Evolutionary conservation across 2,797 vertebrate species (phyloP).

Genomic region (Synaphobranchus kaupii): DNA sequence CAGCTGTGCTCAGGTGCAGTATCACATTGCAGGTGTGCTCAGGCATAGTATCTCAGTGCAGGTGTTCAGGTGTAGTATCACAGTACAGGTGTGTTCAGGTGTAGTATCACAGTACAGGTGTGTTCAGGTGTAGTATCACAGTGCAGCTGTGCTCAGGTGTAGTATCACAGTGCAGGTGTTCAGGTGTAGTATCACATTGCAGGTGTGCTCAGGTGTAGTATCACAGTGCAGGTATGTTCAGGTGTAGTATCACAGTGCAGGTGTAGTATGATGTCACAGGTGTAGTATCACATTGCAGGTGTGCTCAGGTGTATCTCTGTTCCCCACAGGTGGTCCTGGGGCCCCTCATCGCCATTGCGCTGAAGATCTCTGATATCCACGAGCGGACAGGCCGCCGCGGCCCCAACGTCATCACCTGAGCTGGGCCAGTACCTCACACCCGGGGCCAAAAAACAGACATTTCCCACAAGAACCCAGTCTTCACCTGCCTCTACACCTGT

Average conservation of each 20-base stretch:
- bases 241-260: neutral
- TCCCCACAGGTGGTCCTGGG: constrained; percentile 86
- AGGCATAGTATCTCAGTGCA: neutral
- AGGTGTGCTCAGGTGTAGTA: neutral
- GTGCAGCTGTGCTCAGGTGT: neutral
- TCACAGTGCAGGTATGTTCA: neutral
- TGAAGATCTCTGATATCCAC: constrained; percentile 96
- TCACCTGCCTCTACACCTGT: constrained; percentile 68
- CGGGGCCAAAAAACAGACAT: constrained; percentile 66
- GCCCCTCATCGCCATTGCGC: constrained; percentile 94
- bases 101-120: neutral
- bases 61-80: neutral
- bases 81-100: neutral
- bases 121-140: neutral
- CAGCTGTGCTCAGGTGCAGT: neutral
- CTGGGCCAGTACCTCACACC: constrained; percentile 37
- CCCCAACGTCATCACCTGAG: constrained; percentile 96
- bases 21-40: neutral
- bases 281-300: neutral
- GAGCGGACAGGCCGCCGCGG: constrained; percentile 92
- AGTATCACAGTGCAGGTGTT: neutral
- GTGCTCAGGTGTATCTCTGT: neutral
- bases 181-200: neutral
- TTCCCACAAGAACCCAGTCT: constrained; percentile 37
- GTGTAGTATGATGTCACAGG: neutral